phyloP scores from a whole-genome alignment of 35 echinoderm and acorn worm genomes.

The Ophiothrix spiculata region DNA sequence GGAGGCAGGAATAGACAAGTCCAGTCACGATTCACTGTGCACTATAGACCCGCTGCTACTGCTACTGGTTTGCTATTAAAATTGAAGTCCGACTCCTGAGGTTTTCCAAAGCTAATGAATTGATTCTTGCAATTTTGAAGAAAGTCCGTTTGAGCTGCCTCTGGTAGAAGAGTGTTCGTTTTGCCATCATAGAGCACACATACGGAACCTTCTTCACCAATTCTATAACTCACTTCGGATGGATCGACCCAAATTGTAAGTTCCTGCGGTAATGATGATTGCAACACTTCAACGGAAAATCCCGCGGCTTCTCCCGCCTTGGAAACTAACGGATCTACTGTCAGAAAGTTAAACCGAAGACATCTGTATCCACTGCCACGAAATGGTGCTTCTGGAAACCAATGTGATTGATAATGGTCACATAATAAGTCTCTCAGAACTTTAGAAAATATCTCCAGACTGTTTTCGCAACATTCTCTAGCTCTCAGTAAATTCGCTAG shows the following conservation, averaged over 20 bases:
- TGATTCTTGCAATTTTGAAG: slow-evolving; percentile 1
- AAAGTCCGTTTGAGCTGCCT: background rate
- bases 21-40: background rate
- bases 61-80: background rate
- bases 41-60: background rate
- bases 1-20: slow-evolving; percentile 8
- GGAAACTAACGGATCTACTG: slow-evolving; percentile 55
- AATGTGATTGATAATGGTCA: slow-evolving; percentile 51
- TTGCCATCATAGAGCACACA: slow-evolving; percentile 68
- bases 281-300: slow-evolving; percentile 15
- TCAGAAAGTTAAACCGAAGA: slow-evolving; percentile 45
- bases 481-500: slow-evolving; percentile 53
- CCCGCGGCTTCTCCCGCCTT: slow-evolving; percentile 56
- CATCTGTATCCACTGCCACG: slow-evolving; percentile 76
- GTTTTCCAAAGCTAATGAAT: background rate
- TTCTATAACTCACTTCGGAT: slow-evolving; percentile 54
- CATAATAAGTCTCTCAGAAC: slow-evolving; percentile 38
- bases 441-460: slow-evolving; percentile 51
- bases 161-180: slow-evolving; percentile 2
- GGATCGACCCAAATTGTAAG: slow-evolving; percentile 77
- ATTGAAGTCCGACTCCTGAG: background rate
- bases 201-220: slow-evolving; percentile 72
- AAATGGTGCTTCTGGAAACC: slow-evolving; percentile 61
- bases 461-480: slow-evolving; percentile 13
- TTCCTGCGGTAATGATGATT: slow-evolving; percentile 47